Evolutionary conservation across 1,140 invertebrate species (phyloP).

Genomic region (Dendroctonus ponderosae): DNA sequence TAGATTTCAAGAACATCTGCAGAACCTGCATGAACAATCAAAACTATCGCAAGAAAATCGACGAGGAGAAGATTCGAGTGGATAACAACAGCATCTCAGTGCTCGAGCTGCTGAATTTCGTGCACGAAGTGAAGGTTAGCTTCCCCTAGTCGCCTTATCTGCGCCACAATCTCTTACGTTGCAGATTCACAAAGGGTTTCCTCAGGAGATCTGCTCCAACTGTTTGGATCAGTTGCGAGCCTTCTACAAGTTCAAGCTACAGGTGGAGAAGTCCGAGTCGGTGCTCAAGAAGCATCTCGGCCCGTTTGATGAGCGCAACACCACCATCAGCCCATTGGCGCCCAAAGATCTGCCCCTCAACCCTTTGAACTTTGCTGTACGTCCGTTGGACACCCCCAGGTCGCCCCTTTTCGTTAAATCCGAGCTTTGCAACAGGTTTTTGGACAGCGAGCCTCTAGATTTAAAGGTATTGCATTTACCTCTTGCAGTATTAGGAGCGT

Average conservation of each 20-base stretch:
- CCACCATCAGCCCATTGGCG: constrained; percentile 7
- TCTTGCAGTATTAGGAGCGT: neutral
- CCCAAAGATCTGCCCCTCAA: constrained; percentile 2
- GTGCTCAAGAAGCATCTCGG: constrained; percentile 35
- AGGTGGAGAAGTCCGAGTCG: constrained; percentile 37
- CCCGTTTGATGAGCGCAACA: constrained; percentile 20
- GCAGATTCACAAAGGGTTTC: constrained; percentile 35
- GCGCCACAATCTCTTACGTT: neutral
- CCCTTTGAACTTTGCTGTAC: constrained; percentile 10
- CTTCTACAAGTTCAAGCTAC: constrained; percentile 41
- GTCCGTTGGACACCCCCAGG: neutral
- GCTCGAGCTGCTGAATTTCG: constrained; percentile 34
- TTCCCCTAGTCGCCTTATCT: neutral
- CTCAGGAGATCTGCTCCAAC: constrained; percentile 38
- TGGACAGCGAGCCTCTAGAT: constrained; percentile 1
- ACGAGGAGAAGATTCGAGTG: constrained; percentile 32
- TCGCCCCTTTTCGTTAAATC: constrained; percentile 11
- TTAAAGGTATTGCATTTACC: constrained; percentile 1
- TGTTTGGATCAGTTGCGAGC: constrained; percentile 36
- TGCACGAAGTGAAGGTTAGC: constrained; percentile 36
- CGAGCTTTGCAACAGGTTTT: constrained; percentile 4
- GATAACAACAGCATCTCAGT: constrained; percentile 29
- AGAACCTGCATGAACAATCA: constrained; percentile 37
- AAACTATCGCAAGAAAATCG: constrained; percentile 30
- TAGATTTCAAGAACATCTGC: constrained; percentile 37